Conservation (phyloP, 2,113 vertebrate genomes). For the Labeo catla region DNA sequence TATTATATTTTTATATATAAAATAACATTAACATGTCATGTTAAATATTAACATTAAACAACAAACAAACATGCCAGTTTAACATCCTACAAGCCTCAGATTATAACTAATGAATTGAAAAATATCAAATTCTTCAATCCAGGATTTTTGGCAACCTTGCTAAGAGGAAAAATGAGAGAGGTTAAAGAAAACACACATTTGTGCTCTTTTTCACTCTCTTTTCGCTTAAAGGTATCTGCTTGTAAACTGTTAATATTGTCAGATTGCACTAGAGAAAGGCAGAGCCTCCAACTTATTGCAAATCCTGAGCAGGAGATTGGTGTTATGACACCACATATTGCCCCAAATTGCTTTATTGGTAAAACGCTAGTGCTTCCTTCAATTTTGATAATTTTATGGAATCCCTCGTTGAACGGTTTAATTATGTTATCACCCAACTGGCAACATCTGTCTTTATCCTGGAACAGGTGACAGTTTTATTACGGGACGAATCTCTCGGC, state of each 20-base stretch:
- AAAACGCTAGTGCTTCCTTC: constrained; percentile 85
- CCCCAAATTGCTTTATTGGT: constrained; percentile 85
- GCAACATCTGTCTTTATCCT: constrained; percentile 87
- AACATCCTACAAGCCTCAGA: not conserved
- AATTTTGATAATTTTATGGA: constrained; percentile 87
- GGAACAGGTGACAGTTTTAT: constrained; percentile 88
- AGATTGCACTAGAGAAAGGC: constrained; percentile 63
- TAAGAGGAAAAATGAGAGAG: not conserved
- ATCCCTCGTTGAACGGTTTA: constrained; percentile 84
- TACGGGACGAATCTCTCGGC: constrained; percentile 84
- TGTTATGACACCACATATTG: constrained; percentile 84
- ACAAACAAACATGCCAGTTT: not conserved
- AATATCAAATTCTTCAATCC: not conserved
- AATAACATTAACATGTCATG: no score
- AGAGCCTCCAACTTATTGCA: constrained; percentile 76
- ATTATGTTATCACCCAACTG: constrained; percentile 87
- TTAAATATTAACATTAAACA: not conserved
- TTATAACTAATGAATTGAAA: constrained; percentile 3
- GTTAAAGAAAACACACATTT: constrained; percentile 5
- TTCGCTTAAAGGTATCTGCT: constrained; percentile 62
- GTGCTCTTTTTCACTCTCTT: constrained; percentile 20
- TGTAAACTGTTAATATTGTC: constrained; percentile 70
- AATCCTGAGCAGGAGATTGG: constrained; percentile 76
- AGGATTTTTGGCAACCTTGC: not conserved
- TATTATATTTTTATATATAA: not conserved